Evolutionary conservation across 2,113 vertebrate species (phyloP).

Genomic region (Tragelaphus scriptus): DNA sequence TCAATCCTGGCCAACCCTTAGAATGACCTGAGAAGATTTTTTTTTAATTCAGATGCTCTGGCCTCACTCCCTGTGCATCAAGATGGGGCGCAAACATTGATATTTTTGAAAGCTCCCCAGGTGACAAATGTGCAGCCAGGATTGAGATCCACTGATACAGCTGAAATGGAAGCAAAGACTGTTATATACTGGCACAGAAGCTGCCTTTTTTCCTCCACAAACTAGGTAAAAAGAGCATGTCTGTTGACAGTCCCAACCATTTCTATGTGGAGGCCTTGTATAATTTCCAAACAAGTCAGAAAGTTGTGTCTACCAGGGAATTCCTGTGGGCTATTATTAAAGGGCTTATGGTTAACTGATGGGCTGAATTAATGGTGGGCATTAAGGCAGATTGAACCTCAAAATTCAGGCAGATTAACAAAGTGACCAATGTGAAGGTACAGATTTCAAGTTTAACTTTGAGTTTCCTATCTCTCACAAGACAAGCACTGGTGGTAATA

Average conservation of each 20-base stretch:
- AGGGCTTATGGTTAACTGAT: slow-evolving; percentile 66
- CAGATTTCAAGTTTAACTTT: slow-evolving; percentile 59
- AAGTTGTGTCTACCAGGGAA: slow-evolving; percentile 58
- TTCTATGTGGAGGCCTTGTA: slow-evolving; percentile 68
- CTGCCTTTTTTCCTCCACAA: background rate
- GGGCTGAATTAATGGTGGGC: slow-evolving; percentile 64
- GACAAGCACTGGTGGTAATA: slow-evolving; percentile 50
- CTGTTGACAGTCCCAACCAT: slow-evolving; percentile 55
- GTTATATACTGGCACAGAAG: slow-evolving; percentile 42
- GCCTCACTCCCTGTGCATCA: background rate
- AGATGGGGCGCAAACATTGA: background rate
- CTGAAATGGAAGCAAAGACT: slow-evolving; percentile 23
- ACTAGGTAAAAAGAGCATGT: slow-evolving; percentile 38
- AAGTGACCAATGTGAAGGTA: slow-evolving; percentile 56
- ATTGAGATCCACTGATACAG: background rate
- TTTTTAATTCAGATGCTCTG: background rate
- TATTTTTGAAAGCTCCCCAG: background rate
- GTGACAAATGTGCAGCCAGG: background rate
- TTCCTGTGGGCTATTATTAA: slow-evolving; percentile 72
- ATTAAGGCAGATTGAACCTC: slow-evolving; percentile 64
- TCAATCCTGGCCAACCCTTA: background rate
- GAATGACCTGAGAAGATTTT: background rate
- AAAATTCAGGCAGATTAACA: slow-evolving; percentile 68
- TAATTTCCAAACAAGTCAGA: slow-evolving; percentile 64
- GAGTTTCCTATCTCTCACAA: slow-evolving; percentile 64